Base-by-base conservation (phyloP, 2,797 vertebrate genomes). In the Geotrypetes seraphini region DNA sequence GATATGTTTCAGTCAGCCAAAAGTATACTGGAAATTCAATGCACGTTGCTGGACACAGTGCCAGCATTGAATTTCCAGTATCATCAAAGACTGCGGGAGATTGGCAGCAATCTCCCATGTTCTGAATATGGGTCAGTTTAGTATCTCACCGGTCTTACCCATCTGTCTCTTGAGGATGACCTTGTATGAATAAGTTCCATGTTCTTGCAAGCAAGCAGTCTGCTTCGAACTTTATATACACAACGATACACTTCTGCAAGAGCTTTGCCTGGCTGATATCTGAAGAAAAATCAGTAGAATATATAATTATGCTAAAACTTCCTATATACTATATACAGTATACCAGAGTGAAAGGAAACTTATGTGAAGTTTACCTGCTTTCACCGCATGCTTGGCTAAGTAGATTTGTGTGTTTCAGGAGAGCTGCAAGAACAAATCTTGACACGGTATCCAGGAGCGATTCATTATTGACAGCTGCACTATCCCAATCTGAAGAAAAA, bases 401-500 rank as follows among this genome's bases (percentile, higher is more conserved):
- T 50, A 97, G 79, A 43, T 85, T 85, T 0, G 92, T 97, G 47
- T 98, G 95, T 58, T 98, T 98, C 61, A 98, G 56, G 31, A 98
- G 74, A 12, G 92, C 88, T 12, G 91, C 88, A 63, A 98, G 76
- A 50, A 91, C 90, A 62, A 98, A 98, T 67, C 90, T 84, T 57
- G 94, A 96, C 29, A 96, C 91, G 0, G 86, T 96, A 57, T 98
- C 94, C 52, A 98, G 49, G 19, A 98, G 85, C 1, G 87, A 84
- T 56, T 98, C 94, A 5, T 91, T 97, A 52, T 79, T 88, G 57
- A 98, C 69, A 28, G 87, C 88, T 10, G 91, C 90, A 37, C 88
- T 97, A 76, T 98, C 95, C 95, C 93, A 97, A 62, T 98, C 95
- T 98, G 76, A n/a, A n/a, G 42, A 83, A 75, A n/a, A n/a, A n/a